Evolutionary conservation across 2,888 invertebrate species (phyloP).

Genomic region (Aleiodes leptofemur): DNA sequence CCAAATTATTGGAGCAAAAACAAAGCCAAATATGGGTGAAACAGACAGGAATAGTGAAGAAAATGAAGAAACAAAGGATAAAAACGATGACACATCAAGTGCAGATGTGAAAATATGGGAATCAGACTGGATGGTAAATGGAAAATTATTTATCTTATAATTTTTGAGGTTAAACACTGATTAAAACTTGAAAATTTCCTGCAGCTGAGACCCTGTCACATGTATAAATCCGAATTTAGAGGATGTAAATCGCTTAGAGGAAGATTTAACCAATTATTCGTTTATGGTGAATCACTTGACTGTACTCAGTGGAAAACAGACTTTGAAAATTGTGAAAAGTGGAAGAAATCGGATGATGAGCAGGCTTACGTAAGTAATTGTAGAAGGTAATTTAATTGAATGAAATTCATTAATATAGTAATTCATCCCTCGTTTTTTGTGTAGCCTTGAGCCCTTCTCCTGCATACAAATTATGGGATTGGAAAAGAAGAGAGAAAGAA

Average conservation of each 20-base stretch:
- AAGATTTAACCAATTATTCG: slow-evolving; percentile 91
- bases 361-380: slow-evolving; percentile 82
- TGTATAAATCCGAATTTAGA: slow-evolving; percentile 88
- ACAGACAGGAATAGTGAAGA: no score
- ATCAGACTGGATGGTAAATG: slow-evolving; percentile 56
- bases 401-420: no score
- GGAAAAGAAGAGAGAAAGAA: no score
- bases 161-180: no score
- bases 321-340: slow-evolving; percentile 84
- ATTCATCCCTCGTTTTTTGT: no score
- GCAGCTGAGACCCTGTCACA: slow-evolving; percentile 86
- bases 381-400: no score
- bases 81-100: not conserved
- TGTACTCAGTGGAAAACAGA: slow-evolving; percentile 89
- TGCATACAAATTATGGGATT: no score
- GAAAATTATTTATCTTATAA: no score
- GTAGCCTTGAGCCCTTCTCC: no score
- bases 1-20: no score
- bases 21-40: no score
- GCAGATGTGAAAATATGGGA: not conserved
- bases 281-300: slow-evolving; percentile 84
- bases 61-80: not conserved
- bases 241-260: slow-evolving; percentile 86
- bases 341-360: slow-evolving; percentile 79
- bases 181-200: slow-evolving; percentile 49